Evolutionary conservation across 2,888 invertebrate species (phyloP).

Genomic region (Tenthredo distinguenda): DNA sequence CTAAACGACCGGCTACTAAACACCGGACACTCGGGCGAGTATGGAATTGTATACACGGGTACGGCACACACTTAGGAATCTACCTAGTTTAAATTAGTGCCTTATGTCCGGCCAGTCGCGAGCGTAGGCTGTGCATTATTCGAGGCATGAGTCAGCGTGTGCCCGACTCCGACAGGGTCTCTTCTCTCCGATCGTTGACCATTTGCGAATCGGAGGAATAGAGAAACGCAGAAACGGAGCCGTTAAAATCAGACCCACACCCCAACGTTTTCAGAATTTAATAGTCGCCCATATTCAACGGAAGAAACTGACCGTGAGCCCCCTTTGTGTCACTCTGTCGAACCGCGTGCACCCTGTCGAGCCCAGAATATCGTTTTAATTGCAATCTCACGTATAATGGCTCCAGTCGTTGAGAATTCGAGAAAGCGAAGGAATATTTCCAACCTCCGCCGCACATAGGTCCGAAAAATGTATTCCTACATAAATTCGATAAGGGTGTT

Average conservation of each 20-base stretch:
- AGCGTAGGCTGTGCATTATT: constrained; percentile 22
- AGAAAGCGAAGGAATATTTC: no score
- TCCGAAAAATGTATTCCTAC: background rate
- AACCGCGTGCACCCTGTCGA: background rate
- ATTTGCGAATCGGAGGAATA: constrained; percentile 61
- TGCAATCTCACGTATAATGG: background rate
- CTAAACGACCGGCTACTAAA: constrained; percentile 33
- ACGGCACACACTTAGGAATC: background rate
- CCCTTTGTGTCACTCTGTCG: background rate
- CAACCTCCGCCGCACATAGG: no score
- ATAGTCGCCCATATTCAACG: background rate
- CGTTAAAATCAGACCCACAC: constrained; percentile 74
- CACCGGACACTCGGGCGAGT: background rate
- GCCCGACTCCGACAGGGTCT: constrained; percentile 50
- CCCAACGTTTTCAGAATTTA: background rate
- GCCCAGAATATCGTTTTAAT: background rate
- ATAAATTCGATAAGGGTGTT: background rate
- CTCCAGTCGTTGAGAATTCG: background rate
- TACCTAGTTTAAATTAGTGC: constrained; percentile 43
- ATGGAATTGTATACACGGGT: background rate
- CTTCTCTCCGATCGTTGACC: constrained; percentile 67
- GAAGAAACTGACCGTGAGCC: constrained; percentile 41
- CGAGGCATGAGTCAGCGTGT: constrained; percentile 46
- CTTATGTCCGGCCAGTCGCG: constrained; percentile 7
- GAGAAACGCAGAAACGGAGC: constrained; percentile 53